Base-by-base conservation (phyloP, 2,888 invertebrate species). In the Tipula confusa region DNA sequence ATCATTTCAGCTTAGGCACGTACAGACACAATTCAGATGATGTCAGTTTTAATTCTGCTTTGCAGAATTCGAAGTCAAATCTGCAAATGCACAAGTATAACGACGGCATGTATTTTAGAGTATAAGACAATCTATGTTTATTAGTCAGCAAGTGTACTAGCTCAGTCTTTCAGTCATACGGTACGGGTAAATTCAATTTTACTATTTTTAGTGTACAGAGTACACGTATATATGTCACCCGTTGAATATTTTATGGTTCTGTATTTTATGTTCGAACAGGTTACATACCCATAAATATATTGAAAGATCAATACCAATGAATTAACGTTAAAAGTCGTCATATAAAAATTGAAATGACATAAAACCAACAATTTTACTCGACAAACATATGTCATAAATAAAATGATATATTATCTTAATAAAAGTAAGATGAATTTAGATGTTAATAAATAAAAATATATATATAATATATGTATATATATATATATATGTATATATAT, bases 351-450 rank as follows among this genome's bases (percentile, higher is more conserved):
- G 64, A 64, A 64, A 64, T 64, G 11, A 64, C 18, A 64, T 15
- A 43, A 43, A 15, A 43, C n/a, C 13, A 48, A 2, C 7, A 7
- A 18, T 48, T 48, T 48, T 48, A 6, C 48, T 18, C 9, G 15
- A 18, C 9, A 64, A 64, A 64, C 18, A 64, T 64, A 64, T 64
- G 64, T 64, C 64, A 64, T 64, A 64, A 64, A 64, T 64, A 64
- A 64, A 24, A 64, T 24, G 64, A 64, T 64, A 64, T 64, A 64
- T 64, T 64, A 64, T 64, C 64, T 64, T 64, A 64, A 64, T 64
- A 64, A 64, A 64, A 64, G 24, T 64, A 24, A 64, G 64, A 64
- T 64, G 24, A 24, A 64, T 64, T 9, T 24, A 64, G 64, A 64
- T 64, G 24, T 64, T 64, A 64, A n/a, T n/a, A n/a, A n/a, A n/a